phyloP scores from a whole-genome alignment of 92 coral and sea anemone species.

The Phenganax subtilis region DNA sequence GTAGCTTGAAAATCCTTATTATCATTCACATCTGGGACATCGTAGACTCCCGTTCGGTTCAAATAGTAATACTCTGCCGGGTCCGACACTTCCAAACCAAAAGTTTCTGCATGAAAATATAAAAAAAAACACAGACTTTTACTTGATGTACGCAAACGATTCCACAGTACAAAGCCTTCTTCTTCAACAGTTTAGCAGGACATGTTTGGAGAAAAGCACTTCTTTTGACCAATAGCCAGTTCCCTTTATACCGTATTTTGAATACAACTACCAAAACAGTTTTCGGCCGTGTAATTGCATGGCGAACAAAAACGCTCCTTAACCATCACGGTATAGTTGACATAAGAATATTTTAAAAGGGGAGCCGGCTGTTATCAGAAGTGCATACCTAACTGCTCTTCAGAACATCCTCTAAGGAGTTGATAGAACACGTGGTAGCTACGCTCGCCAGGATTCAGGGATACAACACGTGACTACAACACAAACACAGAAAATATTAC shows the following conservation, averaged over 20 bases:
- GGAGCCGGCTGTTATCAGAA: no score
- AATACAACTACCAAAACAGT: no score
- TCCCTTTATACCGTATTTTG: no score
- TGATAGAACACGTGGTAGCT: constrained; percentile 90
- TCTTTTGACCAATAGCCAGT: no score
- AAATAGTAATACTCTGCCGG: constrained; percentile 66
- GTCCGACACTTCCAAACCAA: constrained; percentile 49
- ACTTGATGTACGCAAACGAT: not conserved
- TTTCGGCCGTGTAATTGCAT: no score
- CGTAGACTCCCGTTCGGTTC: constrained; percentile 79
- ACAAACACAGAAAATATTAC: not conserved
- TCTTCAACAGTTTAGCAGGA: no score
- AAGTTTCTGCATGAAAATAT: constrained; percentile 40
- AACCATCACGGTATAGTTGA: no score
- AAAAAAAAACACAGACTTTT: not conserved
- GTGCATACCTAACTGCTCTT: constrained; percentile 40
- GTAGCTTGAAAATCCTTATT: constrained; percentile 61
- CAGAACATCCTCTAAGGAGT: constrained; percentile 62
- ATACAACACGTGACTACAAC: constrained; percentile 80
- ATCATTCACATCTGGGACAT: constrained; percentile 74
- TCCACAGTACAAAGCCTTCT: no score
- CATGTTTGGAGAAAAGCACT: no score
- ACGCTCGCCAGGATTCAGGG: constrained; percentile 66
- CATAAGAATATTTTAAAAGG: no score
- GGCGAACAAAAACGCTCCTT: no score